A percentile compares a stretch with the other conserved stretches of the same genome.
These are phyloP conservation scores for Pyrgus malvae DNA, from an alignment of 2,888 invertebrate genomes.

Conservation along the genomic window DNA sequence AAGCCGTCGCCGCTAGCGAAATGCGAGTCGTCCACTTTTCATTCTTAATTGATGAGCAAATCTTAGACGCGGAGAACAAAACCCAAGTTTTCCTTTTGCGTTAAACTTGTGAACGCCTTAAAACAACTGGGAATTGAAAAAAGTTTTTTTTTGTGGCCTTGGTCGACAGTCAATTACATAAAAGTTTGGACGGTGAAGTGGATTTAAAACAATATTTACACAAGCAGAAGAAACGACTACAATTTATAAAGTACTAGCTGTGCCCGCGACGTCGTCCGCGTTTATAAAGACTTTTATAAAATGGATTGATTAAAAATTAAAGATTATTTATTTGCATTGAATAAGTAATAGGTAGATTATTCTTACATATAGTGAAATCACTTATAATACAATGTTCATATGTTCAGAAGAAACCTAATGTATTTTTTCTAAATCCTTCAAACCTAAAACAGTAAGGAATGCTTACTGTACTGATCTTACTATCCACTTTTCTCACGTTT, in stretches of 20 bases:
- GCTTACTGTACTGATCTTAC: too few species aligned
- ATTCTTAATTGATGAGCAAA: slow-evolving; percentile 20
- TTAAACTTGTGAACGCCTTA: slow-evolving; percentile 21
- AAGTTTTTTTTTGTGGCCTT: slow-evolving; percentile 7
- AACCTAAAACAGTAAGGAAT: too few species aligned
- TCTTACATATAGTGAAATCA: too few species aligned
- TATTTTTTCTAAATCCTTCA: too few species aligned
- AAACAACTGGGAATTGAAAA: slow-evolving; percentile 27
- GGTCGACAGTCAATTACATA: slow-evolving; percentile 14
- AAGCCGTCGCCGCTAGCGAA: slow-evolving; percentile 4
- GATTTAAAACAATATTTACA: slow-evolving; percentile 7
- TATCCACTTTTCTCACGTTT: too few species aligned
- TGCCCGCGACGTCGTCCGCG: too few species aligned
- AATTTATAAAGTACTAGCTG: neutral
- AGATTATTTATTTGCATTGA: too few species aligned
- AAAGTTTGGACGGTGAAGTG: slow-evolving; percentile 9
- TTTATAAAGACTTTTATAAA: too few species aligned
- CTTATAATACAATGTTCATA: too few species aligned
- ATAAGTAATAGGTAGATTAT: too few species aligned
- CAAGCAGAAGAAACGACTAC: neutral
- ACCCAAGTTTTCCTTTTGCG: slow-evolving; percentile 16
- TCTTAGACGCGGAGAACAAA: slow-evolving; percentile 12
- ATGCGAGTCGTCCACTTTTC: slow-evolving; percentile 13
- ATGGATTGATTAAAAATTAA: too few species aligned
- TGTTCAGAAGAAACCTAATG: too few species aligned